A percentile compares a stretch with the other conserved stretches of the same genome.
Conservation (phyloP, 2,113 vertebrate genomes). For the Loxodonta africana region DNA sequence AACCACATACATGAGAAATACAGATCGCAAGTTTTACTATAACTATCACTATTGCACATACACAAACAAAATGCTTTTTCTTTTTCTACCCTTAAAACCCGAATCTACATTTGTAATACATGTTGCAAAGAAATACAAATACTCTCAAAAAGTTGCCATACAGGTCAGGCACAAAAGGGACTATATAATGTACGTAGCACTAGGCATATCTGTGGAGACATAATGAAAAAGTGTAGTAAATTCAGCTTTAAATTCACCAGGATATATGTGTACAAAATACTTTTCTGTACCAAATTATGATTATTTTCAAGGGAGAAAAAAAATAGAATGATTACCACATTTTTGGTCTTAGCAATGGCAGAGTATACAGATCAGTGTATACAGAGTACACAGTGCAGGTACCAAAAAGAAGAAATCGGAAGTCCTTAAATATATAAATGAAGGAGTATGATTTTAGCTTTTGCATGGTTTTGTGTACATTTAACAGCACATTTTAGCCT, state of each 20-base stretch:
- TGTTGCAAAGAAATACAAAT: slow-evolving; percentile 7
- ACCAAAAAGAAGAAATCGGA: not conserved
- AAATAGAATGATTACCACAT: not conserved
- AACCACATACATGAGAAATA: not conserved
- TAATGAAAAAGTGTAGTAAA: not conserved
- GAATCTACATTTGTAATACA: not conserved
- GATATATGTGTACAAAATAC: not conserved
- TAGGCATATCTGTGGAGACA: not conserved
- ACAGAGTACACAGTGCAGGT: not conserved
- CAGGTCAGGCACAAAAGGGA: not conserved
- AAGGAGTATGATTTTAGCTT: not conserved
- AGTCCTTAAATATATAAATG: not conserved
- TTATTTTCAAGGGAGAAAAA: slow-evolving; percentile 6
- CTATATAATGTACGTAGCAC: not conserved
- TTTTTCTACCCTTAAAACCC: not conserved
- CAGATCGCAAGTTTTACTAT: not conserved
- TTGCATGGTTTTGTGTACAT: not conserved
- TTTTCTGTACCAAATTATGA: not conserved
- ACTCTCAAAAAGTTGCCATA: not conserved
- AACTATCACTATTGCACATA: not conserved
- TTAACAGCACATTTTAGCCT: not conserved
- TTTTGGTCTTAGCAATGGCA: not conserved
- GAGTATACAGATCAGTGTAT: not conserved
- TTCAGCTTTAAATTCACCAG: not conserved
- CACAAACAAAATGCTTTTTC: not conserved